Conservation (phyloP, 2,888 invertebrate species). For the Mayetiola destructor region DNA sequence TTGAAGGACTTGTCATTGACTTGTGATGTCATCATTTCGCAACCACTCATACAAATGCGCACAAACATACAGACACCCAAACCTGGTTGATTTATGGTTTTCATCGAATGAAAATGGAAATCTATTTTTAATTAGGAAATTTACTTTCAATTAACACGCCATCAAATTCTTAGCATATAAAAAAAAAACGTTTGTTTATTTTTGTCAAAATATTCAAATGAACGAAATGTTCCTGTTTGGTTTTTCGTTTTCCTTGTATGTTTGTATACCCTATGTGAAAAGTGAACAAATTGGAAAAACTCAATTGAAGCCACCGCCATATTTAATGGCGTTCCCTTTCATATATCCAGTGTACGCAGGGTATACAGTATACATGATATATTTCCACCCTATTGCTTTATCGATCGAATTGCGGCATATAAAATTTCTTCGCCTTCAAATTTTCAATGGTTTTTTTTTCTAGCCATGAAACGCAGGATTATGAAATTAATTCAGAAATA, state of each 20-base stretch:
- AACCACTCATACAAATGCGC: not conserved
- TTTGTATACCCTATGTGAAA: not conserved
- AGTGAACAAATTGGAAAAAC: not conserved
- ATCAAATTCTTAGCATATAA: no score
- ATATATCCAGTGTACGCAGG: no score
- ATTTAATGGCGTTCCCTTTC: slow-evolving; percentile 1
- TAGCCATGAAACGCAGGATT: not conserved
- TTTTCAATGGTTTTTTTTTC: not conserved
- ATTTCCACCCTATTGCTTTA: slow-evolving; percentile 7
- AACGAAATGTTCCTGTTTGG: no score
- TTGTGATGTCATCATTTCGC: not conserved
- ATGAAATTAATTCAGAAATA: not conserved
- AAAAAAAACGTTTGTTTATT: no score
- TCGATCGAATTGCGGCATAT: slow-evolving; percentile 19
- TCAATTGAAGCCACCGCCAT: not conserved
- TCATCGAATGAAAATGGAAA: no score
- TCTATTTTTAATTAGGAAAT: no score
- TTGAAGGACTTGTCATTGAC: not conserved
- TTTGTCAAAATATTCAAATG: no score
- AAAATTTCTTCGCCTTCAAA: not conserved
- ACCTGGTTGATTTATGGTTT: not conserved
- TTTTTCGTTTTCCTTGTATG: no score
- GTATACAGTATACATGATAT: no score
- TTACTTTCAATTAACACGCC: no score
- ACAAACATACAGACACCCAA: not conserved